Conservation (phyloP, 2,888 invertebrate genomes). For the Caenorhabditis sp. region DNA sequence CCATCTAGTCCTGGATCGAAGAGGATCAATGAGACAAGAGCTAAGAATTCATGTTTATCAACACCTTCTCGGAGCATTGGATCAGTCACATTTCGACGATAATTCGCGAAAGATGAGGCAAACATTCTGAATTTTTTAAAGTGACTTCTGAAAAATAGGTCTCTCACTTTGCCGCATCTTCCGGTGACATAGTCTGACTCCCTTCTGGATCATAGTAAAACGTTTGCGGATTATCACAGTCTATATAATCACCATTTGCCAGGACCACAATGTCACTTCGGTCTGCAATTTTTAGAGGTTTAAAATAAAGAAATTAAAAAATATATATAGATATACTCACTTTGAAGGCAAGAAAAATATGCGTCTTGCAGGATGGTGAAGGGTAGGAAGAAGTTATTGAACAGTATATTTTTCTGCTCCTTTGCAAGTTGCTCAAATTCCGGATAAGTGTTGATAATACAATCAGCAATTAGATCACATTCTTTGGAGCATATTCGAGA, state of each 20-base stretch:
- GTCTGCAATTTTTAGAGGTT: constrained; percentile 22
- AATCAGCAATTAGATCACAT: constrained; percentile 44
- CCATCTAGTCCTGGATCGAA: constrained; percentile 51
- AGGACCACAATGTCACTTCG: constrained; percentile 45
- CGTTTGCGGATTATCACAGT: constrained; percentile 44
- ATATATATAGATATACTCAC: neutral
- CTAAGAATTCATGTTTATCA: constrained; percentile 43
- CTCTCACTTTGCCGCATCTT: constrained; percentile 41
- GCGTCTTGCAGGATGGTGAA: constrained; percentile 48
- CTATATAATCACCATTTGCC: constrained; percentile 48
- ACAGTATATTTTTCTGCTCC: constrained; percentile 48
- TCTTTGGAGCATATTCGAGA: constrained; percentile 40
- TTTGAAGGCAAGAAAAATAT: constrained; percentile 13
- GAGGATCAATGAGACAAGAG: constrained; percentile 37
- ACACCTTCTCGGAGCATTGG: constrained; percentile 41
- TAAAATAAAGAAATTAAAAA: neutral
- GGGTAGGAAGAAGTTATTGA: constrained; percentile 44
- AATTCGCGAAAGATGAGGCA: constrained; percentile 35
- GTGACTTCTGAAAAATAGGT: neutral
- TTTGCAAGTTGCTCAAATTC: constrained; percentile 25
- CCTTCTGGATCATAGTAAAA: constrained; percentile 51
- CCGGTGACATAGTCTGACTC: constrained; percentile 42
- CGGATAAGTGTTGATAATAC: constrained; percentile 42
- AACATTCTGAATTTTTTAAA: neutral
- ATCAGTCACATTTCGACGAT: constrained; percentile 46